Conservation (phyloP, 2,888 invertebrate species). For the Mesochorus sp. region DNA sequence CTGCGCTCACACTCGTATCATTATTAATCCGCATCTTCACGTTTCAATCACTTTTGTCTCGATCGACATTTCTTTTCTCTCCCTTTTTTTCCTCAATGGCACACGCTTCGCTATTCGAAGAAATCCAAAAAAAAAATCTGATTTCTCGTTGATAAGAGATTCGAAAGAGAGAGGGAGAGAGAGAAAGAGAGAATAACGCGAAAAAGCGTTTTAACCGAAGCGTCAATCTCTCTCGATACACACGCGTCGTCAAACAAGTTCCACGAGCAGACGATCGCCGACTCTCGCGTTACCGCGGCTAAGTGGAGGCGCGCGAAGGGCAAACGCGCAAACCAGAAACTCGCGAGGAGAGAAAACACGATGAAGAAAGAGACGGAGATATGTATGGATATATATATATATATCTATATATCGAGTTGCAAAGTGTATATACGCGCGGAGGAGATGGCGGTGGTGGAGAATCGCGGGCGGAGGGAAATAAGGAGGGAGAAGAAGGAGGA, state of each 20-base stretch:
- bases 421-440: conserved; percentile 19
- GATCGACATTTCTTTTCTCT: conserved; percentile 8
- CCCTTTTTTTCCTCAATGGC: background rate
- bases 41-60: background rate
- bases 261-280: conserved; percentile 53
- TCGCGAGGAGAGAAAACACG: conserved; percentile 9
- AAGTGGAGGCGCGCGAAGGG: conserved; percentile 66
- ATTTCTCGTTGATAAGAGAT: background rate
- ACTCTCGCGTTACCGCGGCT: conserved; percentile 74
- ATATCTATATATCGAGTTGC: no score
- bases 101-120: conserved; percentile 1
- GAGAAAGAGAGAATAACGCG: conserved; percentile 22
- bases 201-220: no score
- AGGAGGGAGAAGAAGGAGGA: conserved; percentile 44
- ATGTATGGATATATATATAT: conserved; percentile 1
- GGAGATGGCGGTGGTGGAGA: conserved; percentile 54
- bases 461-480: conserved; percentile 42
- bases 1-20: no score
- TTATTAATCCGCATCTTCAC: no score
- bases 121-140: background rate
- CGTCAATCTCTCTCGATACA: no score
- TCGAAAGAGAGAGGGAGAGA: background rate
- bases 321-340: conserved; percentile 26
- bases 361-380: conserved; percentile 44
- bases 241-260: no score